These are phyloP conservation scores for Eueides isabella DNA, from an alignment of 1,140 invertebrate genomes.

Conservation along the genomic window DNA sequence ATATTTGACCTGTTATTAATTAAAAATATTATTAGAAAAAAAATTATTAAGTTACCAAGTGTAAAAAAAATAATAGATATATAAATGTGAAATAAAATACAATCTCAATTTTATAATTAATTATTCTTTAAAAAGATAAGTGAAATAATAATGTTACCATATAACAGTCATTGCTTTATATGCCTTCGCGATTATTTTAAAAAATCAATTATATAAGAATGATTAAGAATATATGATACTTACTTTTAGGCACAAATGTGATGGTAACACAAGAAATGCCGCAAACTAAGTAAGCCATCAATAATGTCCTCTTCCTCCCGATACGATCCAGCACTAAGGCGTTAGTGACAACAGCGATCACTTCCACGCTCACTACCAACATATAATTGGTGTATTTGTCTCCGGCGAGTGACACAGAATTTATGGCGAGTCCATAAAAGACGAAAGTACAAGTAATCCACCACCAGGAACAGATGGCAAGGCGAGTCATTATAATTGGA, in stretches of 20 bases:
- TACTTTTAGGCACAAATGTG: constrained; percentile 70
- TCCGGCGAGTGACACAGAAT: constrained; percentile 88
- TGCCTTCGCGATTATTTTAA: too few relatives aligned
- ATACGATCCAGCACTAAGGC: constrained; percentile 84
- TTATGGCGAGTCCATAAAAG: constrained; percentile 92
- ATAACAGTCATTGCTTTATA: too few relatives aligned
- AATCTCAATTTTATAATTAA: too few relatives aligned
- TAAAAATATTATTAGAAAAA: too few relatives aligned
- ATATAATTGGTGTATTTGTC: constrained; percentile 89
- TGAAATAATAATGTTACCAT: too few relatives aligned
- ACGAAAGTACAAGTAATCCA: constrained; percentile 90
- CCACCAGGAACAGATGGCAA: constrained; percentile 81
- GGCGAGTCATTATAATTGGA: constrained; percentile 65
- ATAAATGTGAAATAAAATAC: too few relatives aligned
- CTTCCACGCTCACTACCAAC: constrained; percentile 86
- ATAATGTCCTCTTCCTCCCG: constrained; percentile 85
- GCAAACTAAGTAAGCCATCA: constrained; percentile 83
- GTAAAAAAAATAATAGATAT: too few relatives aligned
- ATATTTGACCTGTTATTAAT: too few relatives aligned
- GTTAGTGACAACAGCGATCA: constrained; percentile 87
- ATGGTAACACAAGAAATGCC: constrained; percentile 77
- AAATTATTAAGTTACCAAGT: too few relatives aligned
- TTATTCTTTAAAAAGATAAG: too few relatives aligned
- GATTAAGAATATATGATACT: too few relatives aligned
- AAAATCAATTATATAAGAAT: too few relatives aligned